Evolutionary conservation across 2,888 invertebrate species (phyloP).

Genomic region (Calameuta pallipes): DNA sequence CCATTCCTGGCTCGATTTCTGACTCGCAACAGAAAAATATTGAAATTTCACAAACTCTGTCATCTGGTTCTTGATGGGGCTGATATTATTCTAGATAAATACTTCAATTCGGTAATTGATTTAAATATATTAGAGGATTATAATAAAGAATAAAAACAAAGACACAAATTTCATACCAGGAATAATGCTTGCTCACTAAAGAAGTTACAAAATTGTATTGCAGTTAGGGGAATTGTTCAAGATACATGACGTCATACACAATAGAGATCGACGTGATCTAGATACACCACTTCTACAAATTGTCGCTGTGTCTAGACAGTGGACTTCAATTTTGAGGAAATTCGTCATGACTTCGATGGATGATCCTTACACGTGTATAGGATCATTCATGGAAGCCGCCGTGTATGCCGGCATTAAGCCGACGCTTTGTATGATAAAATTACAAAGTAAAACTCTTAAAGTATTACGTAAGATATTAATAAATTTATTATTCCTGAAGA

Average conservation of each 20-base stretch:
- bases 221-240: slow-evolving; percentile 26
- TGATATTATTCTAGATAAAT: slow-evolving; percentile 72
- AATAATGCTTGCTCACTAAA: too few relatives aligned
- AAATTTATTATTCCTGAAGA: slow-evolving; percentile 10
- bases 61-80: slow-evolving; percentile 79
- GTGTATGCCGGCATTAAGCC: slow-evolving; percentile 74
- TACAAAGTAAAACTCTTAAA: slow-evolving; percentile 65
- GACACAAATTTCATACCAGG: too few relatives aligned
- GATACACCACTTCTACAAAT: slow-evolving; percentile 67
- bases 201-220: neutral
- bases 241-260: slow-evolving; percentile 26
- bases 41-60: slow-evolving; percentile 73
- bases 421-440: slow-evolving; percentile 64
- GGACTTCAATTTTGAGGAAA: slow-evolving; percentile 72
- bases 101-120: slow-evolving; percentile 57
- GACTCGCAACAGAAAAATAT: slow-evolving; percentile 64
- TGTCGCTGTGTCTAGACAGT: slow-evolving; percentile 72
- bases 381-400: slow-evolving; percentile 80
- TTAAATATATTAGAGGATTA: too few relatives aligned
- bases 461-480: slow-evolving; percentile 58
- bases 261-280: slow-evolving; percentile 25
- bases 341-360: slow-evolving; percentile 69
- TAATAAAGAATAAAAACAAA: too few relatives aligned
- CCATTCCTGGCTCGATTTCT: slow-evolving; percentile 69
- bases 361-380: slow-evolving; percentile 76